Base-by-base conservation (phyloP, 2,113 vertebrate genomes). In the Leptodactylus fuscus region DNA sequence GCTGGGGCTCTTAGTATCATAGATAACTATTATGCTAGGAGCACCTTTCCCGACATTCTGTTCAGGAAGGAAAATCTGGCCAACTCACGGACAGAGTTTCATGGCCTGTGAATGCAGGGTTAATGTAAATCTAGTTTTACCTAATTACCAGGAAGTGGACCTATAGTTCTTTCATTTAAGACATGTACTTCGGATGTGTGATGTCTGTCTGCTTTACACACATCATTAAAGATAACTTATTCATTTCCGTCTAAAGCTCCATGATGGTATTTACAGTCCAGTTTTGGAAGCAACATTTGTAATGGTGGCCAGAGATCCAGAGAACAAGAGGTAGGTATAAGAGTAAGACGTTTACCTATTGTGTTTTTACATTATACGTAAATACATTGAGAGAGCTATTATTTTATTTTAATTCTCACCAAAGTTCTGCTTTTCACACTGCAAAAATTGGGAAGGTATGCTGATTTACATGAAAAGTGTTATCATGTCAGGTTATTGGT, bases 241-340 rank as follows among this genome's bases (percentile, higher is more conserved):
- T 1, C 80, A 10, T 87, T 87, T 77, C 24, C 10, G 29, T 65
- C 85, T 85, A 81, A 55, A 94, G 93, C 81, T 92, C 2, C 88
- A 92, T 1, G 90, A 92, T 38, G 94, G 92, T n/a, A 89, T 91
- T 4, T 99, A 96, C 83, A 91, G 87, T 34, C 96, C 96, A 0
- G 93, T 98, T 76, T 90, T 99, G 87, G 96, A 98, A 67, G 98
- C 98, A 62, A 99, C 97, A 0, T 99, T 99, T 87, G 98, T 99
- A 82, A 98, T 99, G 97, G 98, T 99, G 90, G 96, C 98, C 55
- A 95, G 97, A 74, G 97, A 99, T 89, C 96, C 97, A 24, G 96
- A 96, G 90, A 99, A 98, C 90, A 98, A 97, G 93, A 92, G 97
- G 98, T 98, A 93, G 38, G 60, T 78, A 1, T 2, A 55, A 27